These are phyloP conservation scores for Tichodroma muraria DNA, from an alignment of 2,113 vertebrate genomes.

Conservation along the genomic window DNA sequence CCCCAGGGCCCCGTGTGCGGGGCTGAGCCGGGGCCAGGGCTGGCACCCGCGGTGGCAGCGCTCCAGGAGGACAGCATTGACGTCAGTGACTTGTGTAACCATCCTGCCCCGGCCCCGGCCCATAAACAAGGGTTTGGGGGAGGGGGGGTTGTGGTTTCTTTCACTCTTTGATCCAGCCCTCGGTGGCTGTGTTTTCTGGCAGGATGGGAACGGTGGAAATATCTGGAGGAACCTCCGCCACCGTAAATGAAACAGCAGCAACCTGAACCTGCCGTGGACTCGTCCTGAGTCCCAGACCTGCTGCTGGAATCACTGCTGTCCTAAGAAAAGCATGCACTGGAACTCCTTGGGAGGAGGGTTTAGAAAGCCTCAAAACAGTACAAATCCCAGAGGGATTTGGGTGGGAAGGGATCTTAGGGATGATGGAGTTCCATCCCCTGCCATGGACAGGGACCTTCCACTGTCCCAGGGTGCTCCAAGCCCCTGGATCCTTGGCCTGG, in stretches of 20 bases:
- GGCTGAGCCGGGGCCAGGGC: background rate
- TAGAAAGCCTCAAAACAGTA: background rate
- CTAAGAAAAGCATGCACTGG: background rate
- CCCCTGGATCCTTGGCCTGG: background rate
- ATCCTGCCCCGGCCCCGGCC: background rate
- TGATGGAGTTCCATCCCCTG: background rate
- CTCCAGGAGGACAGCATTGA: constrained; percentile 53
- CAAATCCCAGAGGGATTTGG: background rate
- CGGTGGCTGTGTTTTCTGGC: background rate
- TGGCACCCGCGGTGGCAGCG: background rate
- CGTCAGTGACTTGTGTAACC: constrained; percentile 18
- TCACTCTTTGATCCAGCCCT: background rate
- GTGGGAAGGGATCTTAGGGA: background rate
- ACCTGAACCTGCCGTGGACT: background rate
- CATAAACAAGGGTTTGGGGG: background rate
- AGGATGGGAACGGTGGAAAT: background rate
- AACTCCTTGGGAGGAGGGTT: background rate
- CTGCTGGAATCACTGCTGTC: background rate
- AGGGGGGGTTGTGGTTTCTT: background rate
- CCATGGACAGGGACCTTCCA: background rate
- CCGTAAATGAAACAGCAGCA: background rate
- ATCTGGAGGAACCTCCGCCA: background rate
- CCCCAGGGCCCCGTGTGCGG: background rate
- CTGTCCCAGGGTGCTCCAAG: fast-evolving
- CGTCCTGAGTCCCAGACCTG: background rate